phyloP scores from a whole-genome alignment of 1,140 invertebrate species.

The Colletes latitarsis region DNA sequence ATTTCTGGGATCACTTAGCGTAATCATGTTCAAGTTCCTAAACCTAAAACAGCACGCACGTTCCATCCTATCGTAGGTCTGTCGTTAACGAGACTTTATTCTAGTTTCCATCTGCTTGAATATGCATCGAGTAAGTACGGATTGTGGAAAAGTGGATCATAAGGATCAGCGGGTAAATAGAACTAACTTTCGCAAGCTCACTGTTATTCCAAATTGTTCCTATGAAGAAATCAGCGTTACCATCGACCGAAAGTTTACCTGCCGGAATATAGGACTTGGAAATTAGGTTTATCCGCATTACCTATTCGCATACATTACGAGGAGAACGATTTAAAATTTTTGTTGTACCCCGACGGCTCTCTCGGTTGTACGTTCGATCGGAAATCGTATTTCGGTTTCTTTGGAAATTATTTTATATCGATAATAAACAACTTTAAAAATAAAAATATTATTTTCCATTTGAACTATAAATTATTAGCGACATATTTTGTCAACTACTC shows the following conservation, averaged over 20 bases:
- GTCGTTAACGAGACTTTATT: constrained; percentile 60
- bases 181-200: constrained; percentile 49
- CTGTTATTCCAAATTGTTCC: constrained; percentile 43
- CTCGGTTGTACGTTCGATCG: background rate
- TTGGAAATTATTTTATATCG: background rate
- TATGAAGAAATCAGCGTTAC: constrained; percentile 27
- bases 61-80: constrained; percentile 26
- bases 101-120: constrained; percentile 40
- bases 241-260: constrained; percentile 39
- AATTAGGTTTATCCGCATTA: constrained; percentile 26
- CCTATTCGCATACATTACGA: background rate
- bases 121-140: constrained; percentile 53
- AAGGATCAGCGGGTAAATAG: constrained; percentile 61
- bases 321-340: background rate
- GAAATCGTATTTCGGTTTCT: background rate
- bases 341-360: background rate
- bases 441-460: too few species aligned
- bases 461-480: too few species aligned
- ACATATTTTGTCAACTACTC: too few species aligned
- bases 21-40: constrained; percentile 30
- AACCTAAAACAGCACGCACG: constrained; percentile 36
- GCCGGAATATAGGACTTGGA: constrained; percentile 7
- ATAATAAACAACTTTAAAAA: too few species aligned
- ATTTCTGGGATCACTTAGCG: background rate
- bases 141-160: constrained; percentile 59